These are phyloP conservation scores for Osmoderma eremita DNA, from an alignment of 2,888 invertebrate genomes.

Conservation along the genomic window DNA sequence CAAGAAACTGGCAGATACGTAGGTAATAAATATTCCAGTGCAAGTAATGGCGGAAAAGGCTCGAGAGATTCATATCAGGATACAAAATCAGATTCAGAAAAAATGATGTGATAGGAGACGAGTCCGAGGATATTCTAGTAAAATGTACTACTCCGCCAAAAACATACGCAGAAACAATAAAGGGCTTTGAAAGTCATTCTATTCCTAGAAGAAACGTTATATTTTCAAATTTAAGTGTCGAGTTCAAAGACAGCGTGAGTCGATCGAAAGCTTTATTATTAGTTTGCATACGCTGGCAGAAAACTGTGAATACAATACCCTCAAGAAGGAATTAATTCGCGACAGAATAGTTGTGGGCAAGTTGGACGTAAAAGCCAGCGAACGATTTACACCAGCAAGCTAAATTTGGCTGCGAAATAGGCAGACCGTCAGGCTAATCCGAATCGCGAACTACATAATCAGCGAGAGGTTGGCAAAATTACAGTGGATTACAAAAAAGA, in stretches of 20 bases:
- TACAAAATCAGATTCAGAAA: too few relatives aligned
- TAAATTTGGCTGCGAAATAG: background rate
- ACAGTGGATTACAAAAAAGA: background rate
- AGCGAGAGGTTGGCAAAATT: too few relatives aligned
- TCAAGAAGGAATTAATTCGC: conserved; percentile 51
- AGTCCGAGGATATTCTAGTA: too few relatives aligned
- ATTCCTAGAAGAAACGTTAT: conserved; percentile 38
- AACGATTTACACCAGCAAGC: too few relatives aligned
- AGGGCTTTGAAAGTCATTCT: too few relatives aligned
- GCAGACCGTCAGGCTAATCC: background rate
- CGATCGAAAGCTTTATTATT: conserved; percentile 47
- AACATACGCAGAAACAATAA: too few relatives aligned
- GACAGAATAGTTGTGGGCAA: conserved; percentile 52
- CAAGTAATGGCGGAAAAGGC: too few relatives aligned
- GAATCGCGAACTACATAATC: background rate
- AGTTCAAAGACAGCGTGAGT: conserved; percentile 45
- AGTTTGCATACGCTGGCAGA: conserved; percentile 48
- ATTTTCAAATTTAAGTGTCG: conserved; percentile 48
- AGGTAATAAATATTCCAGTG: too few relatives aligned
- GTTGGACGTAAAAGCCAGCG: conserved; percentile 46
- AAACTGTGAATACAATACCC: conserved; percentile 47
- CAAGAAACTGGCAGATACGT: too few relatives aligned
- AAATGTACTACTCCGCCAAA: too few relatives aligned
- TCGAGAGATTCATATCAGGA: too few relatives aligned
- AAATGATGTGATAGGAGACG: too few relatives aligned